These are phyloP conservation scores for Actinemys pallida DNA, from an alignment of 2,113 vertebrate species.

Conservation along the genomic window DNA sequence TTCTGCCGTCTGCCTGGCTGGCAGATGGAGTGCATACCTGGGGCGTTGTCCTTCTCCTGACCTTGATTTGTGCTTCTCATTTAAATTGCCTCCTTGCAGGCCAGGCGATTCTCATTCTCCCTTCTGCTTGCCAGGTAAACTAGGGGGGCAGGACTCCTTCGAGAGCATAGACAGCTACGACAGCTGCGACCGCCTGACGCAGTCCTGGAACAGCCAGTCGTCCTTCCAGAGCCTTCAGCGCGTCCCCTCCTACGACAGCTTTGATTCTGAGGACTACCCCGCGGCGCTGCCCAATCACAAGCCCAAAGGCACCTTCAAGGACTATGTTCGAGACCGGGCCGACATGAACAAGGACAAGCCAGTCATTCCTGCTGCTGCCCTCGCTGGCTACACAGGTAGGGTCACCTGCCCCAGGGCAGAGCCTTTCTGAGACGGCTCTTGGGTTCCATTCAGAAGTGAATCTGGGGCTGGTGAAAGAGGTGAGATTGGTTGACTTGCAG, in stretches of 20 bases:
- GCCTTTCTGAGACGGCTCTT: neutral
- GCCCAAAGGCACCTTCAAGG: slow-evolving; percentile 99
- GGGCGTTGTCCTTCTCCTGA: neutral
- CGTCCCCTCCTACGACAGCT: slow-evolving; percentile 98
- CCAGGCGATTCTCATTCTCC: neutral
- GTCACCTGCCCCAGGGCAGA: rapidly evolving
- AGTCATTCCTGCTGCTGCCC: slow-evolving; percentile 96
- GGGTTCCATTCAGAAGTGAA: too few species aligned
- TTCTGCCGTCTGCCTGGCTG: neutral
- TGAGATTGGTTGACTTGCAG: neutral
- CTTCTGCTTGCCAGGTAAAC: slow-evolving; percentile 85
- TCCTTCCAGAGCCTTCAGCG: slow-evolving; percentile 98
- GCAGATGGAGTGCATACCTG: rapidly evolving
- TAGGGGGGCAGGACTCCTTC: slow-evolving; percentile 97
- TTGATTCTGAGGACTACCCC: slow-evolving; percentile 97
- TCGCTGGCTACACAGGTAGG: slow-evolving; percentile 98
- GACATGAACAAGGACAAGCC: slow-evolving; percentile 99
- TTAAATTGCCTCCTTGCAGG: neutral
- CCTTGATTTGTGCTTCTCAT: rapidly evolving
- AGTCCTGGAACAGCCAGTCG: slow-evolving; percentile 98
- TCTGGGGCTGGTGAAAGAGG: neutral
- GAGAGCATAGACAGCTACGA: slow-evolving; percentile 99
- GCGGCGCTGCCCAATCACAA: slow-evolving; percentile 92
- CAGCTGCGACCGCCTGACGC: slow-evolving; percentile 94
- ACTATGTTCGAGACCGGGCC: slow-evolving; percentile 97